Base-by-base conservation (phyloP, 2,797 vertebrate genomes). In the Megaceryle alcyon region DNA sequence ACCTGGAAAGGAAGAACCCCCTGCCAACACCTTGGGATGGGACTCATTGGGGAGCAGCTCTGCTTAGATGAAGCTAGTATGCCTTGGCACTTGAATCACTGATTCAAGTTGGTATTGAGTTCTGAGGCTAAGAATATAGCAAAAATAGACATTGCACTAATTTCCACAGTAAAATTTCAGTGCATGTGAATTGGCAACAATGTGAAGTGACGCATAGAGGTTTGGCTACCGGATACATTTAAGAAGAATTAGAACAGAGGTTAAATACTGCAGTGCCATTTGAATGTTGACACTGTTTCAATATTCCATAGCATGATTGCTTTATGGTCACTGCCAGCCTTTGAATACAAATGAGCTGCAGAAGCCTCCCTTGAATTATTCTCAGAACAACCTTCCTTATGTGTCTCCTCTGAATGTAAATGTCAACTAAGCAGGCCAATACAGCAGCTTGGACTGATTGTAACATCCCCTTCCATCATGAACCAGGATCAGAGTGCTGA, bases 341-440 rank as follows among this genome's bases (percentile, higher is more conserved):
- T 57, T 88, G 80, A 91, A 92, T 93, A 97, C 81, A 89, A 96
- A 94, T 96, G 82, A 94, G 91, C 37, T 91, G n/a, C 64, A 95
- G 91, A 80, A 80, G 82, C 65, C 82, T 96, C 87, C 75, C 66
- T 75, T 71, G 85, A 95, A 89, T 43, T 86, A 41, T 86, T 95
- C 82, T 82, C 69, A 85, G 73, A 97, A 70, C 59, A 57, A 31
- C 31, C 22, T 92, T 94, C 79, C 61, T 89, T 96, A 56, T 39
- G 22, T 73, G 31, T 96, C 95, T 96, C 87, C 82, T 92, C 46
- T 78, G 88, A 94, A 94, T 90, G 81, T 92, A 95, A 97, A 97
- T 96, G 82, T 90, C 92, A 96, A 87, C 91, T 48, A 23, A 90
- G 68, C 23, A 96, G 76, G 81, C 78, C 93, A 57, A 94, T 88